Conservation (phyloP, 2,113 vertebrate genomes). For the Corydoras maculifer region DNA sequence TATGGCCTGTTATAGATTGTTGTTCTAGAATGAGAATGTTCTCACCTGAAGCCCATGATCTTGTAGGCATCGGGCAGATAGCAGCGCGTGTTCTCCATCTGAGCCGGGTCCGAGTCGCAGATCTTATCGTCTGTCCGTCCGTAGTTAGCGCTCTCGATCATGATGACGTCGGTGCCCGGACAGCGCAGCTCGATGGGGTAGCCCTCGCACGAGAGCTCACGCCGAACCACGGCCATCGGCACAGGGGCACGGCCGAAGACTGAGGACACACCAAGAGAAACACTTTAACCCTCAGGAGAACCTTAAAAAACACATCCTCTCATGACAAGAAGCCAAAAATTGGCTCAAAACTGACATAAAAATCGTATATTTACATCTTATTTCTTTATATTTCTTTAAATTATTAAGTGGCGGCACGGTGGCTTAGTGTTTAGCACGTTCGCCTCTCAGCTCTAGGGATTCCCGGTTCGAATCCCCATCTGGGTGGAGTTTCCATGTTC, state of each 20-base stretch:
- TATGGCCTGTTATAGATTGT: no score
- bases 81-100: conserved; percentile 98
- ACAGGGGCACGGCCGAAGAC: conserved; percentile 89
- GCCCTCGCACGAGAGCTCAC: conserved; percentile 97
- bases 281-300: no score
- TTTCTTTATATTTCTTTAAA: no score
- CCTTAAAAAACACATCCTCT: no score
- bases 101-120: conserved; percentile 95
- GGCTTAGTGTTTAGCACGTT: no score
- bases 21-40: background rate
- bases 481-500: no score
- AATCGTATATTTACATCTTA: no score
- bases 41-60: conserved; percentile 96
- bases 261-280: background rate
- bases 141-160: conserved; percentile 99
- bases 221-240: conserved; percentile 94
- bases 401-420: no score
- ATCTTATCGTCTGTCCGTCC: conserved; percentile 98
- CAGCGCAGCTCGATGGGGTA: conserved; percentile 98
- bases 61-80: conserved; percentile 98
- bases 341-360: no score
- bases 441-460: no score
- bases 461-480: no score
- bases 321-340: no score
- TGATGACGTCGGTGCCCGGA: conserved; percentile 96